Conservation (phyloP, 2,113 vertebrate genomes). For the Origma solitaria region DNA sequence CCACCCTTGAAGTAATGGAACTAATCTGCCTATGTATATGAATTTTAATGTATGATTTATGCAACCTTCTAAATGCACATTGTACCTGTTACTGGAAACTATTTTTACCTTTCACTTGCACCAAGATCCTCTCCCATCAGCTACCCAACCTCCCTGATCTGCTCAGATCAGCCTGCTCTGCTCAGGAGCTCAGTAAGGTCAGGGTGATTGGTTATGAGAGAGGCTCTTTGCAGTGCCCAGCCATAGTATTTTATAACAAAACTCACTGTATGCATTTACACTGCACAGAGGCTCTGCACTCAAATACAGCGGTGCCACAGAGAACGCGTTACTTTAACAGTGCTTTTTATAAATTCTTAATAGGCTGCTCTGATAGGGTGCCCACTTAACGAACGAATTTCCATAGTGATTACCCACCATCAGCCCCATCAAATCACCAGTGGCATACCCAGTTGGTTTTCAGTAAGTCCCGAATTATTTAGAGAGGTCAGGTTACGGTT, state of each 20-base stretch:
- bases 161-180: neutral
- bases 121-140: neutral
- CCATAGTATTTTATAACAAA: neutral
- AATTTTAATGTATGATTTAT: neutral
- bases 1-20: neutral
- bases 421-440: neutral
- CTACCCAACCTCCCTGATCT: neutral
- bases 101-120: neutral
- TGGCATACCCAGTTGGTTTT: neutral
- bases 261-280: neutral
- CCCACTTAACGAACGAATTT: neutral
- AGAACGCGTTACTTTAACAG: rapidly evolving
- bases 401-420: neutral
- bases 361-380: neutral
- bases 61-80: neutral
- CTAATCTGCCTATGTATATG: rapidly evolving
- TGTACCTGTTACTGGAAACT: neutral
- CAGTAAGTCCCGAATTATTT: neutral
- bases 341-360: neutral
- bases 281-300: neutral
- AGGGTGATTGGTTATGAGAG: neutral
- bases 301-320: neutral
- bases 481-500: neutral
- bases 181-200: neutral
- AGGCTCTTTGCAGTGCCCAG: neutral